Percentiles rank a stretch among this genome's conserved stretches.
Evolutionary conservation across 1,140 invertebrate genomes (phyloP).

Genomic region (Procambarus virginalis): DNA sequence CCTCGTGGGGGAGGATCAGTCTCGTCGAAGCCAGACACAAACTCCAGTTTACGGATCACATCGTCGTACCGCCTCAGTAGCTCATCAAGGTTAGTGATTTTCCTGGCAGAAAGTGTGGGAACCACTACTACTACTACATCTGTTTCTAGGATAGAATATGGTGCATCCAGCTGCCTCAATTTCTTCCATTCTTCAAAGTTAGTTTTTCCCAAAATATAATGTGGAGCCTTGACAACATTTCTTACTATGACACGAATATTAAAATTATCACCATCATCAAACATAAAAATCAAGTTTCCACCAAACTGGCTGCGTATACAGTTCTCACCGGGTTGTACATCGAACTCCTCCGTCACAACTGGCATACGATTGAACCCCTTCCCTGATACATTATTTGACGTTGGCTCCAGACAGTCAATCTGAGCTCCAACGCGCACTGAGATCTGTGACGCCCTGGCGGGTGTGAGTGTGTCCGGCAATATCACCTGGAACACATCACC

Average conservation of each 20-base stretch:
- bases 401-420: slow-evolving; percentile 9
- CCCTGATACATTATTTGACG: slow-evolving; percentile 7
- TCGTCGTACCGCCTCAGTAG: slow-evolving; percentile 26
- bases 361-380: slow-evolving; percentile 25
- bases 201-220: slow-evolving; percentile 20
- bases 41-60: slow-evolving; percentile 18
- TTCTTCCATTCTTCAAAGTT: not conserved
- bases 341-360: slow-evolving; percentile 38
- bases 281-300: slow-evolving; percentile 40
- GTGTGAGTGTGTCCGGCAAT: slow-evolving; percentile 9
- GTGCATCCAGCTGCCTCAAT: slow-evolving; percentile 13
- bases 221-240: not conserved
- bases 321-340: slow-evolving; percentile 25
- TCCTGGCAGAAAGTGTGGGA: slow-evolving; percentile 9
- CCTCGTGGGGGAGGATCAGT: slow-evolving; percentile 33
- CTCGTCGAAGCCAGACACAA: slow-evolving; percentile 14
- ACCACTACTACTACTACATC: slow-evolving; percentile 18
- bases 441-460: slow-evolving; percentile 13
- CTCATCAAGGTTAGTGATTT: not conserved
- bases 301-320: slow-evolving; percentile 42
- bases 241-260: no score
- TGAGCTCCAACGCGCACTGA: slow-evolving; percentile 43
- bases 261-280: slow-evolving; percentile 4
- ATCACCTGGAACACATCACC: slow-evolving; percentile 21
- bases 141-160: slow-evolving; percentile 28